Percentiles rank a stretch among this genome's conserved stretches.
Evolutionary conservation across 2,888 invertebrate genomes (phyloP).

Genomic region (Cabera pusaria): DNA sequence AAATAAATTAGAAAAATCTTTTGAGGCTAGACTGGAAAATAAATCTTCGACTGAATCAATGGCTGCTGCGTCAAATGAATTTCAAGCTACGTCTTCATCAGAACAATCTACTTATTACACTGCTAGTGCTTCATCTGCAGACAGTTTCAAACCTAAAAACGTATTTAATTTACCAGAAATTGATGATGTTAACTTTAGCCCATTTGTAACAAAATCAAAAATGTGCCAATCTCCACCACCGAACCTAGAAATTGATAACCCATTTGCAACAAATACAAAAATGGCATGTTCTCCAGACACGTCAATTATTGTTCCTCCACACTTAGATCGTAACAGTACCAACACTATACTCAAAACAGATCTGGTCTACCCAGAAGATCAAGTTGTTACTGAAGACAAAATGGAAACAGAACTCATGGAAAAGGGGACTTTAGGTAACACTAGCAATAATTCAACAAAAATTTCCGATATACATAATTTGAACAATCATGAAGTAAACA

Average conservation of each 20-base stretch:
- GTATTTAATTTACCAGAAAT: constrained; percentile 72
- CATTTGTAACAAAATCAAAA: constrained; percentile 62
- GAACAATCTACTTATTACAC: constrained; percentile 56
- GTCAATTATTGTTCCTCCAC: constrained; percentile 17
- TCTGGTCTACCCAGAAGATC: constrained; percentile 11
- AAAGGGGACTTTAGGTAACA: constrained; percentile 44
- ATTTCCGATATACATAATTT: too few species aligned
- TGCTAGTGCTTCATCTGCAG: constrained; percentile 46
- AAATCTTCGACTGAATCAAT: constrained; percentile 16
- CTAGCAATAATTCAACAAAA: too few species aligned
- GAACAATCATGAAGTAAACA: constrained; percentile 59
- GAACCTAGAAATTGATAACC: constrained; percentile 31
- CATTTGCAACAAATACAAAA: constrained; percentile 37
- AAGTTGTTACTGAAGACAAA: constrained; percentile 30
- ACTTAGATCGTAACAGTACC: constrained; percentile 9
- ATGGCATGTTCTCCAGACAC: constrained; percentile 32
- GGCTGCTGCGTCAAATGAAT: constrained; percentile 25
- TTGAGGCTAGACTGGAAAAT: constrained; percentile 13
- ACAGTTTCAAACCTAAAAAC: constrained; percentile 48
- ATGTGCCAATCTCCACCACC: constrained; percentile 49
- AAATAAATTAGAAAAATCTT: constrained; percentile 3
- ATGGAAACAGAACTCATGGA: constrained; percentile 40
- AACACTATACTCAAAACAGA: constrained; percentile 1
- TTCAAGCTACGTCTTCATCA: constrained; percentile 48
- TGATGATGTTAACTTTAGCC: constrained; percentile 60